Evolutionary conservation across 2,797 vertebrate genomes (phyloP), one percentile per base, ranked within the genome.

Genomic region (Karalla daura): DNA sequence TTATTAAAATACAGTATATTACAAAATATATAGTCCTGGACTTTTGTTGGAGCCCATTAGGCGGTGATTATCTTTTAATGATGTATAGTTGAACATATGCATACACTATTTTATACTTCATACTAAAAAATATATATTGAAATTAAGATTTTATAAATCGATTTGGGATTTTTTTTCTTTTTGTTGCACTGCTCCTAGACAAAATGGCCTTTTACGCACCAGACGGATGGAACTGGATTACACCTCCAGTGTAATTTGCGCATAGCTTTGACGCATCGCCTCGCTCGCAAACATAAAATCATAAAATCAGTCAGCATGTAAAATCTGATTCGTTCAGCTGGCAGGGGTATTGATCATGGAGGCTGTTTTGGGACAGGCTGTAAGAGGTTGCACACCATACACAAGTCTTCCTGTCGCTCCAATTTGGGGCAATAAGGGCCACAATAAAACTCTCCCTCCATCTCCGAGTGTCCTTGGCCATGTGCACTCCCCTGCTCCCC

Each of bases 371-470:
- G 32, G 49, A 36, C 21, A 33, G 15, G 24, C 27, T 13, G 55
- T 30, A 4, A 68, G 60, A 76, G 24, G 39, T 50, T 63, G n/a
- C 70, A 74, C 71, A 49, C 64, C n/a, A n/a, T 67, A 69, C 64
- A 69, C 81, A 83, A 67, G 55, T 66, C 81, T 68, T 70, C 73
- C 60, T 68, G 82, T 70, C 63, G 73, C 64, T 89, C 86, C 88
- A 89, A 88, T 90, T 91, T 87, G 76, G 74, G 78, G 80, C 86
- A 88, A 86, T 88, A 88, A 91, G 83, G 60, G 54, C 63, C 89
- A 87, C 90, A 90, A 78, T 88, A 86, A 90, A 93, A 86, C 87
- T 92, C 82, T 87, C 80, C 85, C 61, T 63, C 81, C 90, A 92
- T 91, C 86, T 89, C 82, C 24, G 51, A 46, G 76, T 89, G 88